These are phyloP conservation scores for Lytechinus variegatus DNA, from an alignment of 35 echinoderm and acorn worm species.

Conservation along the genomic window DNA sequence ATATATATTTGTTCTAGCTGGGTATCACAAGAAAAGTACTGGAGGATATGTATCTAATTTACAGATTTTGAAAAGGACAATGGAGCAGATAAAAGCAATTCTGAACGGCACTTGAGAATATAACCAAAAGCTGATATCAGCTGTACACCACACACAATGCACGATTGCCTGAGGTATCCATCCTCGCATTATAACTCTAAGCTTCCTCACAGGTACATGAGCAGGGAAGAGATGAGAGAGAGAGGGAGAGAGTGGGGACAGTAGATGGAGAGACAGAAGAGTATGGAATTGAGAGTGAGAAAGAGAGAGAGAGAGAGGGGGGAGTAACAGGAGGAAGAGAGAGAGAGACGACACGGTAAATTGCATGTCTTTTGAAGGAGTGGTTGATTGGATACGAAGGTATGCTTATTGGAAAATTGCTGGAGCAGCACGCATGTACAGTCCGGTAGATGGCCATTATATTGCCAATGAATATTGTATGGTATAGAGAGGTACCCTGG, in stretches of 20 bases:
- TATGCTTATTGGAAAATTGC: conserved; percentile 27
- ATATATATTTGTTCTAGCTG: neutral
- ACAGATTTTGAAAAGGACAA: neutral
- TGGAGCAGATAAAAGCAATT: neutral
- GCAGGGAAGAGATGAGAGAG: neutral
- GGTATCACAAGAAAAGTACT: neutral
- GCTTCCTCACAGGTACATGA: neutral
- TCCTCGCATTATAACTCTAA: neutral
- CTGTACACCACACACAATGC: neutral
- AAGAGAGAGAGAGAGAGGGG: neutral
- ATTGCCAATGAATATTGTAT: neutral
- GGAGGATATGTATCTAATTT: neutral
- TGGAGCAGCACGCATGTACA: neutral
- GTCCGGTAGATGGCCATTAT: neutral
- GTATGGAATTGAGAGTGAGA: neutral
- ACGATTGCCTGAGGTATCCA: neutral
- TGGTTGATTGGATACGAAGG: conserved; percentile 22
- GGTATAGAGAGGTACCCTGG: neutral
- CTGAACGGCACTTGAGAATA: conserved; percentile 10
- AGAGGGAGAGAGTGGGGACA: neutral
- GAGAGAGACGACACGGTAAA: conserved; percentile 6
- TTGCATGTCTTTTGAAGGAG: conserved; percentile 32
- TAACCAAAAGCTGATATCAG: neutral
- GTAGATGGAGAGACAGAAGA: neutral
- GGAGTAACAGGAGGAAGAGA: neutral